Evolutionary conservation across 2,888 invertebrate species (phyloP).

Genomic region (Pammene fasciana): DNA sequence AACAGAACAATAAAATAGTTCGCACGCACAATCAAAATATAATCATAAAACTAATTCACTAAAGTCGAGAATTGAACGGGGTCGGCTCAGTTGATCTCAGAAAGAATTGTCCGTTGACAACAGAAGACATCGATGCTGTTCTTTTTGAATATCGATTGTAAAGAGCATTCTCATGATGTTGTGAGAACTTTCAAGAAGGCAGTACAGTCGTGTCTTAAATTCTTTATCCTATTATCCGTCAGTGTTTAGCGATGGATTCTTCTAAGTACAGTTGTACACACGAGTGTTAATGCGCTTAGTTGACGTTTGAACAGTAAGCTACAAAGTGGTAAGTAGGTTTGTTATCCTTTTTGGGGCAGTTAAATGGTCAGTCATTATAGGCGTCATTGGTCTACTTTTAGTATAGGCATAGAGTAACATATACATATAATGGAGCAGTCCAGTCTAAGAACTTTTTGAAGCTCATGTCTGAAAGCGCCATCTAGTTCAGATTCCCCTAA

Average conservation of each 20-base stretch:
- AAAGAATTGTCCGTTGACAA: constrained; percentile 82
- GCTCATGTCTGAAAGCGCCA: no score
- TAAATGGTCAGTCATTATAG: constrained; percentile 8
- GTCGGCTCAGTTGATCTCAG: constrained; percentile 63
- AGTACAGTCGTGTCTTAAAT: constrained; percentile 71
- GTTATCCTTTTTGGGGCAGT: constrained; percentile 5
- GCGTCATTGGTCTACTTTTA: neutral
- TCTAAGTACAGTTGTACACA: constrained; percentile 19
- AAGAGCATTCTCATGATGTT: constrained; percentile 80
- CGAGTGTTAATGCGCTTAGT: constrained; percentile 31
- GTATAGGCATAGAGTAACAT: neutral
- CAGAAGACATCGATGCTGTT: constrained; percentile 81
- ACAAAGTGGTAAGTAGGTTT: constrained; percentile 12
- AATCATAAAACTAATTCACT: constrained; percentile 46
- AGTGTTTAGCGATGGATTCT: constrained; percentile 55
- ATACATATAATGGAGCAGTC: no score
- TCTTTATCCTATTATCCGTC: constrained; percentile 68
- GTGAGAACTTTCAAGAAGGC: constrained; percentile 74
- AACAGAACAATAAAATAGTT: constrained; percentile 72
- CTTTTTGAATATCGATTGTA: constrained; percentile 82
- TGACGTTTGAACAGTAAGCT: constrained; percentile 19
- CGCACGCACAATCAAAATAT: constrained; percentile 46
- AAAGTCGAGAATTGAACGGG: constrained; percentile 51
- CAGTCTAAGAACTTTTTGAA: no score
- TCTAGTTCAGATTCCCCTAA: no score